Conservation (phyloP, 2,888 invertebrate genomes). For the Machimus rusticus region DNA sequence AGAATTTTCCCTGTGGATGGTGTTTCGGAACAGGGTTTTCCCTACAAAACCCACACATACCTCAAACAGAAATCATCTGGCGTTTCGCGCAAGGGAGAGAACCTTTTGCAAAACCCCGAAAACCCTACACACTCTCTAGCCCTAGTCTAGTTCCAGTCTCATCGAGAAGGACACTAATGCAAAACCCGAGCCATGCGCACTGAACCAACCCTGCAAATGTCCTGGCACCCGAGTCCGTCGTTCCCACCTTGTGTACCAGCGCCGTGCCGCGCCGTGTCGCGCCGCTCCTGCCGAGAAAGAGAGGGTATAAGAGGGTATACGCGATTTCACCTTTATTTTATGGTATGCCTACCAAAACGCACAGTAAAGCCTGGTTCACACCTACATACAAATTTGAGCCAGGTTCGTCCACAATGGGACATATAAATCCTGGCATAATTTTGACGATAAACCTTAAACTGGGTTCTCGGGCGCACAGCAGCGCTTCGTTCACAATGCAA, state of each 20-base stretch:
- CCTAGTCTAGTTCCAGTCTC: neutral
- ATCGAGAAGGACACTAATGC: neutral
- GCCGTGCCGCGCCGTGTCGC: neutral
- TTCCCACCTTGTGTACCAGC: neutral
- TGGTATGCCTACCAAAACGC: neutral
- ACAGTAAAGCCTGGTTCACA: neutral
- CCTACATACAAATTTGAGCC: neutral
- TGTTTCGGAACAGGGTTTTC: neutral
- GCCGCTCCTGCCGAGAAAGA: neutral
- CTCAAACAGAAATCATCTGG: neutral
- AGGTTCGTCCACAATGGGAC: neutral
- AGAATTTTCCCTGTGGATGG: neutral
- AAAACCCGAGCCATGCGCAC: neutral
- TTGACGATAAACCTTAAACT: conserved; percentile 8
- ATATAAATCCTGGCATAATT: conserved; percentile 28
- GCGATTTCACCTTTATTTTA: conserved; percentile 9
- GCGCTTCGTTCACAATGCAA: neutral
- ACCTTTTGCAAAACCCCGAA: neutral
- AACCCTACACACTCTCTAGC: neutral
- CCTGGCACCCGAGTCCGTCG: neutral
- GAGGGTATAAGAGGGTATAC: neutral
- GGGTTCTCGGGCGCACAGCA: neutral
- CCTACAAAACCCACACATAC: neutral
- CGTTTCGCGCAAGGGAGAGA: neutral
- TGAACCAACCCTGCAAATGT: neutral